phyloP scores from a whole-genome alignment of 1,140 invertebrate species.

The Battus philenor region DNA sequence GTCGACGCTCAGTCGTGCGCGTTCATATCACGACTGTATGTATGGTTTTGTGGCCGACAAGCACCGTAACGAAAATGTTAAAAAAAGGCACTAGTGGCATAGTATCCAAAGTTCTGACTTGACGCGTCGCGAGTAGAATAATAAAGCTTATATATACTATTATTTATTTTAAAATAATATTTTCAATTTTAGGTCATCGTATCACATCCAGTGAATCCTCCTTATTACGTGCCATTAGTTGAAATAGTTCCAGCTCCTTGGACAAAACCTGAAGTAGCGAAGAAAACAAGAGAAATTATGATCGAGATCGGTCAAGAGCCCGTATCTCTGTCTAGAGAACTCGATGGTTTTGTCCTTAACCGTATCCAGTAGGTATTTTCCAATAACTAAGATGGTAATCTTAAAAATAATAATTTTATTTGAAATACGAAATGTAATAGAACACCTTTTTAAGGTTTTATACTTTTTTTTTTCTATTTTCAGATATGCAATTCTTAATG shows the following conservation, averaged over 20 bases:
- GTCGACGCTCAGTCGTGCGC: no score
- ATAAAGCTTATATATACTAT: no score
- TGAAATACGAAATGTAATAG: neutral
- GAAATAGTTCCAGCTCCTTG: slow-evolving; percentile 96
- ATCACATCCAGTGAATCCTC: slow-evolving; percentile 97
- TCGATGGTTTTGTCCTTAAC: slow-evolving; percentile 95
- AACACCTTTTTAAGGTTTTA: neutral
- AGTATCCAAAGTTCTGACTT: no score
- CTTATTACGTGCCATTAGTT: slow-evolving; percentile 95
- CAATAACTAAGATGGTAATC: neutral
- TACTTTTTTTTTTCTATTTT: slow-evolving; percentile 21
- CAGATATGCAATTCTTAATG: slow-evolving; percentile 95
- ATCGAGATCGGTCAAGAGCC: slow-evolving; percentile 93
- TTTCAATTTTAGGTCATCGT: slow-evolving; percentile 66
- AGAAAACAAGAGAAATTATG: slow-evolving; percentile 86
- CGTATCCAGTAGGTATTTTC: slow-evolving; percentile 87
- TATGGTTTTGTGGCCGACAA: no score
- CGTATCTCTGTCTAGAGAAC: slow-evolving; percentile 89
- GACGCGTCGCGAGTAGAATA: no score
- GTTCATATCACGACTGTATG: no score
- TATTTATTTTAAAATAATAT: slow-evolving; percentile 5
- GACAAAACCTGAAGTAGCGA: slow-evolving; percentile 84
- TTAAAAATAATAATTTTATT: neutral
- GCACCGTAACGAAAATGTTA: no score
- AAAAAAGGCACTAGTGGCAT: no score